These are phyloP conservation scores for Coptodon rendalli DNA, from an alignment of 2,113 vertebrate species.

Conservation along the genomic window DNA sequence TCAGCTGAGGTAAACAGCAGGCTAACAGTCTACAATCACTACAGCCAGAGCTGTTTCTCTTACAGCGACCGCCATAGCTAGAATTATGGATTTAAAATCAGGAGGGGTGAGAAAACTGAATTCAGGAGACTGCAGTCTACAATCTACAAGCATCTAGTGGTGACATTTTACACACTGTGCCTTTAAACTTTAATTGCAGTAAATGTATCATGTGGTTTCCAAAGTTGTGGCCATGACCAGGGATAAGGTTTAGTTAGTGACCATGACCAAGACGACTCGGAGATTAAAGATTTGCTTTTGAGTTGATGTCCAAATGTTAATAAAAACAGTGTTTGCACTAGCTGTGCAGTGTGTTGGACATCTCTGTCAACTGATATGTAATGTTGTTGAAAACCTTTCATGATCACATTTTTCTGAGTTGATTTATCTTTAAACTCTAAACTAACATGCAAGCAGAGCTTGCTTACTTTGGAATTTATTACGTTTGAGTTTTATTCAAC, in stretches of 20 bases:
- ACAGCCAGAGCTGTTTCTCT: neutral
- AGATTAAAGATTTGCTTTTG: neutral
- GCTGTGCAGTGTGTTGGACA: neutral
- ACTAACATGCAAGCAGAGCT: neutral
- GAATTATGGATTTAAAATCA: neutral
- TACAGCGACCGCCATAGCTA: neutral
- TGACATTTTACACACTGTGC: neutral
- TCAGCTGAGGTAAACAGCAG: neutral
- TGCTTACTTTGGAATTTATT: neutral
- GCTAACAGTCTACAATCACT: neutral
- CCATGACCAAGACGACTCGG: fast-evolving
- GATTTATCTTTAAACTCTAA: neutral
- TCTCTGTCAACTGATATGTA: neutral
- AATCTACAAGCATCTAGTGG: neutral
- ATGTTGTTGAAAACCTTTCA: neutral
- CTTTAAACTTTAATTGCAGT: neutral
- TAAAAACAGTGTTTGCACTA: neutral
- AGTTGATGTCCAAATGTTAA: neutral
- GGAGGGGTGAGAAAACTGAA: neutral
- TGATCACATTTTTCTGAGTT: neutral
- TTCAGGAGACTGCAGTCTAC: neutral
- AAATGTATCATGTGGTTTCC: neutral
- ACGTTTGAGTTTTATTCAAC: neutral
- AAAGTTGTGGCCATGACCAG: neutral
- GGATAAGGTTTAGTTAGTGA: neutral